These are phyloP conservation scores for Phasia obesa DNA, from an alignment of 2,888 invertebrate species.

Conservation along the genomic window DNA sequence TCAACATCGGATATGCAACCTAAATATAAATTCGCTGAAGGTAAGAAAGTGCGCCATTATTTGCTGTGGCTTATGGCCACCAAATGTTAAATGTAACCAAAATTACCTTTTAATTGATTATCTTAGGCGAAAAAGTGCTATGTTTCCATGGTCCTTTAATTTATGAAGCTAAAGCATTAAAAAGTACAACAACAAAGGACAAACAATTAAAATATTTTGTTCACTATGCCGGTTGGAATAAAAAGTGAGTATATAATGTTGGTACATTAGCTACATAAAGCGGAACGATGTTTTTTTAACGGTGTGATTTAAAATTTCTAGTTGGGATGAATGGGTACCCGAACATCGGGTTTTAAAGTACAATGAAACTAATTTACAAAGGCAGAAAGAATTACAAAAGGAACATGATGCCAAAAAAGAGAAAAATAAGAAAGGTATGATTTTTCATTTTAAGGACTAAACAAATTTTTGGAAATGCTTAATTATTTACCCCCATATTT, in stretches of 20 bases:
- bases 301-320: conserved; percentile 79
- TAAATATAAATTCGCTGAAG: conserved; percentile 89
- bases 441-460: too few relatives aligned
- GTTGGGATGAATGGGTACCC: conserved; percentile 96
- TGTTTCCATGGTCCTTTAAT: conserved; percentile 98
- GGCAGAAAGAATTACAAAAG: conserved; percentile 92
- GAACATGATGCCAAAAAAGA: conserved; percentile 89
- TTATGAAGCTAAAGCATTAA: conserved; percentile 98
- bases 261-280: background rate
- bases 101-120: conserved; percentile 3
- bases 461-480: too few relatives aligned
- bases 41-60: conserved; percentile 80
- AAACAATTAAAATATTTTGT: conserved; percentile 95
- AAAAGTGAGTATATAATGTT: conserved; percentile 87
- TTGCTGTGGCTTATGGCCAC: conserved; percentile 10
- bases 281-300: background rate
- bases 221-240: conserved; percentile 99
- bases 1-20: conserved; percentile 84
- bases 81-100: background rate
- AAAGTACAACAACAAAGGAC: conserved; percentile 91
- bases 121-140: conserved; percentile 91
- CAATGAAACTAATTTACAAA: conserved; percentile 93
- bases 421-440: conserved; percentile 86
- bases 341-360: conserved; percentile 94
- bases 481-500: too few relatives aligned